Conservation (phyloP, 1,140 invertebrate species). For the Mactra quadrangularis region DNA sequence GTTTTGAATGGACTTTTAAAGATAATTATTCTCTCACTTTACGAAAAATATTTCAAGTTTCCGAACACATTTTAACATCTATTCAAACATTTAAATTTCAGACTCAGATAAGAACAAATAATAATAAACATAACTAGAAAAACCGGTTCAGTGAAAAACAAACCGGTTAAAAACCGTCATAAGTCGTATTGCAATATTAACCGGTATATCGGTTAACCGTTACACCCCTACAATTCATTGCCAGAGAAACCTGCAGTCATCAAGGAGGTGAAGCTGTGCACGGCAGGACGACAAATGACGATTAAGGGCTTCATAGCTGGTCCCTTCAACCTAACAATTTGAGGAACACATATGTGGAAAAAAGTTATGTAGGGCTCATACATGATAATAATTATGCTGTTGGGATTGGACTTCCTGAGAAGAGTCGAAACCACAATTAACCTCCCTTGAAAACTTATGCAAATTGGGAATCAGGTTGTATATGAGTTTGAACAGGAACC, state of each 20-base stretch:
- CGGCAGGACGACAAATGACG: neutral
- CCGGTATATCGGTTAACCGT: too few relatives aligned
- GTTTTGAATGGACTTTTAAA: too few relatives aligned
- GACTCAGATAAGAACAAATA: too few relatives aligned
- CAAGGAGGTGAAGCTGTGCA: constrained; percentile 2
- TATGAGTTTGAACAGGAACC: neutral
- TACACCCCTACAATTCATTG: neutral
- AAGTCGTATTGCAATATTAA: too few relatives aligned
- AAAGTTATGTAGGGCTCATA: neutral
- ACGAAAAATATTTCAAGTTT: too few relatives aligned
- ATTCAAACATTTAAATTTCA: too few relatives aligned
- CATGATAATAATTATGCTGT: constrained; percentile 16
- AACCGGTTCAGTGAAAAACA: too few relatives aligned
- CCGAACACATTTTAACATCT: too few relatives aligned
- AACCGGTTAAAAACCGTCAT: too few relatives aligned
- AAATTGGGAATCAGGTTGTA: neutral
- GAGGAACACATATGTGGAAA: neutral
- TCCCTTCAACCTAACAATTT: neutral
- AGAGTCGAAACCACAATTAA: neutral
- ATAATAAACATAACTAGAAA: too few relatives aligned
- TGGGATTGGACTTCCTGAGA: constrained; percentile 30
- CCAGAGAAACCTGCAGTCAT: neutral
- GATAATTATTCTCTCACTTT: too few relatives aligned
- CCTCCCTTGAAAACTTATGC: neutral
- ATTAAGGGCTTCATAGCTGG: constrained; percentile 21